Evolutionary conservation across 1,140 invertebrate species (phyloP).

Genomic region (Apis florea): DNA sequence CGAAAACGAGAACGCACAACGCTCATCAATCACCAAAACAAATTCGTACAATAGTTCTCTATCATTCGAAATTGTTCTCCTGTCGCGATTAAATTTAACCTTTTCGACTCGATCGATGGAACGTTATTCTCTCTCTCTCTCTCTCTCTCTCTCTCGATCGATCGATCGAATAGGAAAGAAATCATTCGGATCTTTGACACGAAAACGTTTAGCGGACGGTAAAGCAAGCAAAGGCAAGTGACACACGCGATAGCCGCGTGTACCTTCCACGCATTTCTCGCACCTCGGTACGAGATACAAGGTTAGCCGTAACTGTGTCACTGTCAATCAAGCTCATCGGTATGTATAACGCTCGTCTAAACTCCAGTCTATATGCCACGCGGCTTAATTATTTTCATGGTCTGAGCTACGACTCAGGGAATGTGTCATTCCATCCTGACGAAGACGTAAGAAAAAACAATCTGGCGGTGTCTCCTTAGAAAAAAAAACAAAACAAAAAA

Average conservation of each 20-base stretch:
- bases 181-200: constrained; percentile 29
- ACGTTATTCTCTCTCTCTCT: no score
- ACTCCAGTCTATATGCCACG: constrained; percentile 69
- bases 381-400: constrained; percentile 61
- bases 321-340: constrained; percentile 76
- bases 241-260: constrained; percentile 37
- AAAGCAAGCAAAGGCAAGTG: constrained; percentile 3
- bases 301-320: constrained; percentile 76
- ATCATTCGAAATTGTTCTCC: neutral
- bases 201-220: neutral
- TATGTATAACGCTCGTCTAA: constrained; percentile 74
- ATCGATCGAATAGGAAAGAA: neutral
- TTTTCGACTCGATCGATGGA: no score
- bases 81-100: no score
- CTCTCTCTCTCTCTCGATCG: no score
- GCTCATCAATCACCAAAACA: neutral
- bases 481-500: neutral
- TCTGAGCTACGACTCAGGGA: constrained; percentile 5
- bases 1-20: neutral
- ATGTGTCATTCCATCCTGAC: neutral
- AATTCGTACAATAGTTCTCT: neutral
- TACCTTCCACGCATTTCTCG: constrained; percentile 50
- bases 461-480: neutral
- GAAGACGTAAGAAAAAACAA: neutral
- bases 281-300: constrained; percentile 62